phyloP scores from a whole-genome alignment of 2,888 invertebrate genomes.

The Oligia strigilis region DNA sequence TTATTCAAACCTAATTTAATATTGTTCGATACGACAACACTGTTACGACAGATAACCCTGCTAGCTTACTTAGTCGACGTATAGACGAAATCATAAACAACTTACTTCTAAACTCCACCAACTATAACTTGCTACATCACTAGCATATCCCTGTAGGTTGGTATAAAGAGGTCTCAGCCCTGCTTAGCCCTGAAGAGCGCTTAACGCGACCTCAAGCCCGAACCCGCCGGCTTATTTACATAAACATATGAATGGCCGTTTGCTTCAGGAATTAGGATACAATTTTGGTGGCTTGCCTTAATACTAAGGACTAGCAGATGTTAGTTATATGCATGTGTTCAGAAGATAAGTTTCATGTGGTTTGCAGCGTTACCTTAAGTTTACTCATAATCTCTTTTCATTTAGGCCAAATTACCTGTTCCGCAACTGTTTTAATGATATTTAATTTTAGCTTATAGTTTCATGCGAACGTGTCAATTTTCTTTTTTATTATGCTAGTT shows the following conservation, averaged over 20 bases:
- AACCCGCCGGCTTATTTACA: conserved; percentile 65
- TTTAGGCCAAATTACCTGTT: neutral
- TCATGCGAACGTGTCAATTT: too few relatives aligned
- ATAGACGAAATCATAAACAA: neutral
- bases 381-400: neutral
- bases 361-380: neutral
- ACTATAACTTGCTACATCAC: conserved; percentile 16
- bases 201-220: conserved; percentile 58
- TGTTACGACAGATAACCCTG: neutral
- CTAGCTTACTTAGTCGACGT: neutral
- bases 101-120: neutral
- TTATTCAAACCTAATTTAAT: neutral
- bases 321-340: conserved; percentile 11
- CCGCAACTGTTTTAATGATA: neutral
- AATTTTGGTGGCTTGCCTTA: conserved; percentile 63
- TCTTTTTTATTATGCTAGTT: neutral
- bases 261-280: conserved; percentile 67
- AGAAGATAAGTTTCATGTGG: conserved; percentile 12
- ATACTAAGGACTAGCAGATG: conserved; percentile 41
- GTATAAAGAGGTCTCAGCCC: conserved; percentile 42
- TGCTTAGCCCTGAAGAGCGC: conserved; percentile 55
- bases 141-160: conserved; percentile 16
- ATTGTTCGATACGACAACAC: neutral
- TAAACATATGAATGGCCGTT: conserved; percentile 68
- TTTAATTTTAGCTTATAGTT: too few relatives aligned